These are phyloP conservation scores for Apis mellifera DNA, from an alignment of 1,140 invertebrate species.

Conservation along the genomic window Amel_HAv3.1 CM009936.2:12752001-12752500, in stretches of 20 bases:
- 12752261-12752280: constrained; percentile 17
- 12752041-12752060: too few relatives aligned
- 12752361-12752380: background rate
- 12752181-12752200: constrained; percentile 58
- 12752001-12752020: background rate
- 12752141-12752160: constrained; percentile 59
- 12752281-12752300: background rate
- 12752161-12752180: constrained; percentile 66
- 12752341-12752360: background rate
- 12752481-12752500: background rate
- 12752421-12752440: background rate
- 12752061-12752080: constrained; percentile 49
- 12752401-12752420: background rate
- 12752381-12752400: too few relatives aligned
- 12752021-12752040: too few relatives aligned
- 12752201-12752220: constrained; percentile 59
- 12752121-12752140: constrained; percentile 46
- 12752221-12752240: constrained; percentile 73
- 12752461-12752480: background rate
- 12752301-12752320: background rate
- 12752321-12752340: background rate
- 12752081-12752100: constrained; percentile 67
- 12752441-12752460: background rate
- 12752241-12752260: constrained; percentile 60
- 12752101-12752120: constrained; percentile 65